Conservation (phyloP, 1,140 invertebrate genomes). For the Drosophila mayri region DNA sequence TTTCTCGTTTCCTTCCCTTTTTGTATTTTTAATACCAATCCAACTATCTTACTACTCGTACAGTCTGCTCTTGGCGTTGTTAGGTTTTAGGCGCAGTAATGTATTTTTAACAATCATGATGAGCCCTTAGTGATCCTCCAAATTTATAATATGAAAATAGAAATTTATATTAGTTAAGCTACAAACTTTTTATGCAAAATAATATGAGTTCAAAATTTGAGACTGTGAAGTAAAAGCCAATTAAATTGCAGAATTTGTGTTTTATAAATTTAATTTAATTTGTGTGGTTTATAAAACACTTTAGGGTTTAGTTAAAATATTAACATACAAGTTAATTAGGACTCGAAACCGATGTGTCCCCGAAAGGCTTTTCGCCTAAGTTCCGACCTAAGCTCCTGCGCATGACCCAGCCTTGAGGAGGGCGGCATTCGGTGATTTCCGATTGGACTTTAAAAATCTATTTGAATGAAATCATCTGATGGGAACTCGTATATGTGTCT, state of each 20-base stretch:
- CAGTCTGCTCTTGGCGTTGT: too few relatives aligned
- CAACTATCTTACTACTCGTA: too few relatives aligned
- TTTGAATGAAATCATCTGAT: slow-evolving; percentile 15
- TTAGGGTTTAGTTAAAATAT: background rate
- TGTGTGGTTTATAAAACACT: background rate
- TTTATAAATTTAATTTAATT: background rate
- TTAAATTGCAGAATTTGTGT: background rate
- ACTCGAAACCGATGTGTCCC: background rate
- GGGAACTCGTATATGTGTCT: background rate
- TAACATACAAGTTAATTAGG: background rate
- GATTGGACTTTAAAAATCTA: slow-evolving; percentile 1
- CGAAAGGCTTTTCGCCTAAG: background rate
- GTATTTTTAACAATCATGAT: too few relatives aligned
- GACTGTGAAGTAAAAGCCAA: background rate
- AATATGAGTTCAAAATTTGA: background rate
- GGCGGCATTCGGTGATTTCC: slow-evolving; percentile 3
- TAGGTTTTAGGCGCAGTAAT: too few relatives aligned
- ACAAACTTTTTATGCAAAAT: background rate
- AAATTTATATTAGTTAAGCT: background rate
- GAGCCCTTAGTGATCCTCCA: background rate
- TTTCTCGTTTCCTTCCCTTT: too few relatives aligned
- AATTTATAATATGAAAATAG: background rate
- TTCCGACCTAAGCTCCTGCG: slow-evolving; percentile 4
- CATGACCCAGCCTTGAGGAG: background rate
- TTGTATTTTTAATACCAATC: too few relatives aligned